phyloP scores from a whole-genome alignment of 2,113 vertebrate species.

The Aphelocoma coerulescens region DNA sequence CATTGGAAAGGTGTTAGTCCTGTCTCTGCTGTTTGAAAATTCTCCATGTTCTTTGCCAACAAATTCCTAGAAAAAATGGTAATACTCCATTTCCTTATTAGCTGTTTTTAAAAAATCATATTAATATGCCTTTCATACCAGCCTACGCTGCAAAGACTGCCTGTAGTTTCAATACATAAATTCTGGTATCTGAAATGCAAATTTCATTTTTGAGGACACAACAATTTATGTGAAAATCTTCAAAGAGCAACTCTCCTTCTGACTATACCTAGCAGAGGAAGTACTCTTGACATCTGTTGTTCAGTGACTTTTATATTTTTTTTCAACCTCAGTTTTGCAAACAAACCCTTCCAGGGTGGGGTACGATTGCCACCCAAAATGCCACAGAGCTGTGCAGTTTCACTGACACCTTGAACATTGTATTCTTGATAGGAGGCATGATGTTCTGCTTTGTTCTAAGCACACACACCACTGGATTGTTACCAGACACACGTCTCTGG shows the following conservation, averaged over 20 bases:
- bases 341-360: not conserved
- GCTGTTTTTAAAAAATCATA: slow-evolving; percentile 23
- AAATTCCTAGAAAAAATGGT: slow-evolving; percentile 45
- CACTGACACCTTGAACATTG: not conserved
- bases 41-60: slow-evolving; percentile 36
- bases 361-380: not conserved
- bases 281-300: not conserved
- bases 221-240: slow-evolving; percentile 2
- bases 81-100: slow-evolving; percentile 57
- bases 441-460: not conserved
- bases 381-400: not conserved
- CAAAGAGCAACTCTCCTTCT: not conserved
- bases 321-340: not conserved
- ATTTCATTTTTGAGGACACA: not conserved
- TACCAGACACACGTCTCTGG: not conserved
- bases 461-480: not conserved
- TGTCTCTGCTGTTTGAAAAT: slow-evolving; percentile 36
- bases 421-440: not conserved
- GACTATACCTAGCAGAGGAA: not conserved
- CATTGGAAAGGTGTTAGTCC: not conserved
- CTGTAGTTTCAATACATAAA: slow-evolving; percentile 28
- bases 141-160: slow-evolving; percentile 18
- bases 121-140: slow-evolving; percentile 46
- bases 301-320: not conserved
- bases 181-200: slow-evolving; percentile 27